phyloP scores from a whole-genome alignment of 2,113 vertebrate species.

The Hirundichthys speculiger region DNA sequence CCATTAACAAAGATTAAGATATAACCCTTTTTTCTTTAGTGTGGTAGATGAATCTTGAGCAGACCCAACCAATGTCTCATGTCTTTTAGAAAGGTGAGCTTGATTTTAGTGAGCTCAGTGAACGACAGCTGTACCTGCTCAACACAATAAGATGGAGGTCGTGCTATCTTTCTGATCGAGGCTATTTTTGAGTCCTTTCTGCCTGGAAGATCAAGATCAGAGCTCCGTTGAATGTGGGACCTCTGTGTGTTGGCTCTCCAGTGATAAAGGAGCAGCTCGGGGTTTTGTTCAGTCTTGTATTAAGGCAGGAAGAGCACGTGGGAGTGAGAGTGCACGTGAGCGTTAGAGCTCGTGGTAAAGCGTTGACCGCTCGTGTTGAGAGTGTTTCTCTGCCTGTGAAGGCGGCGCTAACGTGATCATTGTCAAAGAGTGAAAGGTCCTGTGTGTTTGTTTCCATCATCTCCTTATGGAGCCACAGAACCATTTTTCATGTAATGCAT shows the following conservation, averaged over 20 bases:
- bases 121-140: background rate
- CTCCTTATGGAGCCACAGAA: background rate
- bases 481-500: background rate
- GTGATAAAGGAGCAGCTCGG: conserved; percentile 45
- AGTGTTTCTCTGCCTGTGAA: conserved; percentile 14
- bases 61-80: no score
- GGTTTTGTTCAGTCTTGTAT: conserved; percentile 26
- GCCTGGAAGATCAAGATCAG: conserved; percentile 31
- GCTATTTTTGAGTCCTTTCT: conserved; percentile 38
- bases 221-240: conserved; percentile 2
- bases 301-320: conserved; percentile 54
- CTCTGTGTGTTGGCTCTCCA: conserved; percentile 13
- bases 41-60: no score
- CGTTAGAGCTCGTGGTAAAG: conserved; percentile 39
- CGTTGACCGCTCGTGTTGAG: background rate
- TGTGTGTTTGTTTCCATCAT: background rate
- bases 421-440: background rate
- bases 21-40: no score
- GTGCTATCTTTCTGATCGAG: conserved; percentile 3
- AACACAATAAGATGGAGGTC: background rate
- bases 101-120: no score
- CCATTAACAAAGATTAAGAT: no score
- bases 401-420: background rate
- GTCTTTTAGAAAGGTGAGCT: no score
- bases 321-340: conserved; percentile 62